Conservation (phyloP, 2,797 vertebrate genomes). For the Poliocrania exsul region DNA sequence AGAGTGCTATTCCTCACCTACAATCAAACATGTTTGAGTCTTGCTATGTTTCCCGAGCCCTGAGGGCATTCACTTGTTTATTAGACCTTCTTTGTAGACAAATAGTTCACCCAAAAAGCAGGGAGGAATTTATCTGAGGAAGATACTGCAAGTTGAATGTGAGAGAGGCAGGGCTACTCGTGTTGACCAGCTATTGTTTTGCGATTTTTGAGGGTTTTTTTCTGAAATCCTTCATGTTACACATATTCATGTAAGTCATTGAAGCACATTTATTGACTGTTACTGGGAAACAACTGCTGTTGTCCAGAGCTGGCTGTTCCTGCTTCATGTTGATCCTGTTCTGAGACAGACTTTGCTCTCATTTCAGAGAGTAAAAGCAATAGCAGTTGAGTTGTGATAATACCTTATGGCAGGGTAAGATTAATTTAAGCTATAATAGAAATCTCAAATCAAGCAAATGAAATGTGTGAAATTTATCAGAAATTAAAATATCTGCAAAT, state of each 20-base stretch:
- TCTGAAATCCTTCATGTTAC: neutral
- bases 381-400: neutral
- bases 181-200: neutral
- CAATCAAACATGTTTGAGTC: neutral
- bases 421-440: neutral
- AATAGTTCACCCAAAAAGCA: neutral
- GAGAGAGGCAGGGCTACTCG: neutral
- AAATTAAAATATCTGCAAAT: neutral
- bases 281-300: neutral
- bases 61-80: neutral
- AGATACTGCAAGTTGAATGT: neutral
- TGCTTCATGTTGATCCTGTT: neutral
- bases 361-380: neutral
- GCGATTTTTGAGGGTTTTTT: neutral
- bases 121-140: neutral
- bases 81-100: neutral
- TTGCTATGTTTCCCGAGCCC: neutral
- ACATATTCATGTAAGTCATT: neutral
- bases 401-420: neutral
- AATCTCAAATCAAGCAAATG: neutral
- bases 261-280: neutral
- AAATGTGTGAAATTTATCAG: neutral
- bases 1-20: neutral
- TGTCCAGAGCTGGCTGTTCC: neutral
- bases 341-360: neutral